A percentile compares a stretch with the other conserved stretches of the same genome.
phyloP scores from a whole-genome alignment of 2,888 invertebrate species.

The Platypus cylindrus region DNA sequence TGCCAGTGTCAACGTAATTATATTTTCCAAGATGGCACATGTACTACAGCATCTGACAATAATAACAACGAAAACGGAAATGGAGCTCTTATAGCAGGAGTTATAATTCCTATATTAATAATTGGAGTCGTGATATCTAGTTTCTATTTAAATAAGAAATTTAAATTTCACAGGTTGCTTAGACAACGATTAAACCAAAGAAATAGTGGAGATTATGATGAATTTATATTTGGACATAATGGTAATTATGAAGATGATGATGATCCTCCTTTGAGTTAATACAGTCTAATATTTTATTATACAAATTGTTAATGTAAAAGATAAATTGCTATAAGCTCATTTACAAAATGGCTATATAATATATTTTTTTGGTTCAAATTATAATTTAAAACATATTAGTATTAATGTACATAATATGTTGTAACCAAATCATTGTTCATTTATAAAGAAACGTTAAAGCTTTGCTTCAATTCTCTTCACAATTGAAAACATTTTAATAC shows the following conservation, averaged over 20 bases:
- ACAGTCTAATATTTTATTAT: constrained; percentile 4
- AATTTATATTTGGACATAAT: constrained; percentile 36
- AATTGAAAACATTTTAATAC: too few species aligned
- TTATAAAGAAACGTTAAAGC: too few species aligned
- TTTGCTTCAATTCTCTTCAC: too few species aligned
- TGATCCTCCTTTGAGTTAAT: constrained; percentile 27
- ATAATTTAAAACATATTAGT: too few species aligned
- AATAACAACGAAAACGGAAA: constrained; percentile 25
- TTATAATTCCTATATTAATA: constrained; percentile 29
- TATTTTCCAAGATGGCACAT: constrained; percentile 19
- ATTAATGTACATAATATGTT: too few species aligned
- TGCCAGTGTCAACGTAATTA: constrained; percentile 27
- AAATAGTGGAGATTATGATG: constrained; percentile 33
- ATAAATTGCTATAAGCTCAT: not conserved
- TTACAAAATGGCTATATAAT: too few species aligned
- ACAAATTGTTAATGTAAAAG: not conserved
- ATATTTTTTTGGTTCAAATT: too few species aligned
- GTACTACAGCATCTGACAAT: constrained; percentile 19
- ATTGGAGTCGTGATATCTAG: constrained; percentile 31
- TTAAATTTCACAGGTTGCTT: constrained; percentile 28
- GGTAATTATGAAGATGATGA: constrained; percentile 34
- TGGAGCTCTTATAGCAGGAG: constrained; percentile 28
- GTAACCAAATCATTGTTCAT: too few species aligned
- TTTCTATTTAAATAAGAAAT: constrained; percentile 28
- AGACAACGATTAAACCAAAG: constrained; percentile 30